Percentiles rank a stretch among this genome's conserved stretches.
phyloP scores from a whole-genome alignment of 2,888 invertebrate species.

The Acrobasis consociella region DNA sequence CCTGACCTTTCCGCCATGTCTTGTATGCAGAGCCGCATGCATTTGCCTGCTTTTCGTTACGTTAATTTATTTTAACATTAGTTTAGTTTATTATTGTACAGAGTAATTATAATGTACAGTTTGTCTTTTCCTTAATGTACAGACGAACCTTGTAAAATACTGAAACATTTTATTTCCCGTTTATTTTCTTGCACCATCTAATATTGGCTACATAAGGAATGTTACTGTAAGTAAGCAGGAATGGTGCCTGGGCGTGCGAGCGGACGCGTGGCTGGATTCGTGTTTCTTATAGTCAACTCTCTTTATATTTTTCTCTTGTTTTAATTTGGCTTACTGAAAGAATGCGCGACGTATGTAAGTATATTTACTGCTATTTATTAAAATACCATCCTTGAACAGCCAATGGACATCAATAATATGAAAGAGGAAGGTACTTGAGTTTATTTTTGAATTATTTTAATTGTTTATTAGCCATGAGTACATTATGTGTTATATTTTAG shows the following conservation, averaged over 20 bases:
- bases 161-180: conserved; percentile 85
- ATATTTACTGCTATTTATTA: conserved; percentile 40
- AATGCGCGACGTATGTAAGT: conserved; percentile 63
- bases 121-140: conserved; percentile 79
- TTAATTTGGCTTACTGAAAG: conserved; percentile 77
- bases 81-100: conserved; percentile 78
- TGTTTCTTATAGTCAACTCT: conserved; percentile 52
- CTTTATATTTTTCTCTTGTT: conserved; percentile 59
- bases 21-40: conserved; percentile 85
- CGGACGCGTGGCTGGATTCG: conserved; percentile 62
- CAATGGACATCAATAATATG: conserved; percentile 53
- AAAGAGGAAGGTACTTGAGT: conserved; percentile 63
- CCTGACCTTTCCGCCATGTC: conserved; percentile 86
- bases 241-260: conserved; percentile 59
- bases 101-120: conserved; percentile 81
- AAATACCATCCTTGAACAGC: conserved; percentile 46
- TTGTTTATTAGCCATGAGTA: conserved; percentile 78
- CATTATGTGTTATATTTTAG: conserved; percentile 80
- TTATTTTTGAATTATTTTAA: conserved; percentile 69
- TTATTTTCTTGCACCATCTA: conserved; percentile 86
- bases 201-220: conserved; percentile 87
- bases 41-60: conserved; percentile 88
- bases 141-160: conserved; percentile 79
- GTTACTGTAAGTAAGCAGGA: conserved; percentile 81
- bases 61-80: conserved; percentile 80